phyloP scores from a whole-genome alignment of 2,113 vertebrate genomes.

The Pterocles gutturalis region DNA sequence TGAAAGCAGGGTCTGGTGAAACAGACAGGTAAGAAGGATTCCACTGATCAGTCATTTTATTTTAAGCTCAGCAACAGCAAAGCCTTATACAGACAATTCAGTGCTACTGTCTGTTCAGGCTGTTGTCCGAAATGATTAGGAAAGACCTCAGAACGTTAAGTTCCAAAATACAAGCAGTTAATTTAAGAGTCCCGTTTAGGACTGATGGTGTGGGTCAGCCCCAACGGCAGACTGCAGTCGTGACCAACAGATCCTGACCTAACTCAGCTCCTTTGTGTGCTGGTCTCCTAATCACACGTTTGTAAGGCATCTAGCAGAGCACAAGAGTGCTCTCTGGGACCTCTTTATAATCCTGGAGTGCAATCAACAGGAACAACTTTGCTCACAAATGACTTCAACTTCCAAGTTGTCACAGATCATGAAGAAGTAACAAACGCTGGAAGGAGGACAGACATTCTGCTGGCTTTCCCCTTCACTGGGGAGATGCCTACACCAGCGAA shows the following conservation, averaged over 20 bases:
- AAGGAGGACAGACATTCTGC: neutral
- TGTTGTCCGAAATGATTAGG: neutral
- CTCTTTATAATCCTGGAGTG: neutral
- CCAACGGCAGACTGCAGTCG: neutral
- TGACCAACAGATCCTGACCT: neutral
- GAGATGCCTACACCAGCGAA: neutral
- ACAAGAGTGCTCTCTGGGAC: neutral
- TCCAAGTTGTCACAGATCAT: neutral
- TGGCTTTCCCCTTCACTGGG: neutral
- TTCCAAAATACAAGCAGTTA: neutral
- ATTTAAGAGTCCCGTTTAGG: neutral
- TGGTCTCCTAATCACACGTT: accelerated
- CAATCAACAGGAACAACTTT: neutral
- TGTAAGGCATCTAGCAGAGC: neutral
- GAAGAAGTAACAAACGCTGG: neutral
- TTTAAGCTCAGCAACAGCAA: conserved; percentile 4
- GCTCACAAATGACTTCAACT: neutral
- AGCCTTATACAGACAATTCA: neutral
- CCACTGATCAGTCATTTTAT: neutral
- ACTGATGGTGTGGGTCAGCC: neutral
- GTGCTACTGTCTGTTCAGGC: neutral
- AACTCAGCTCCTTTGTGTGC: neutral
- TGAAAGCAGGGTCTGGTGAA: neutral
- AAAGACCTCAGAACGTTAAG: neutral
- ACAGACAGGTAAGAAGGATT: neutral